Base-by-base conservation (phyloP, 53 echinoderm and acorn worm genomes). In the Hippasteria phrygiana region DNA sequence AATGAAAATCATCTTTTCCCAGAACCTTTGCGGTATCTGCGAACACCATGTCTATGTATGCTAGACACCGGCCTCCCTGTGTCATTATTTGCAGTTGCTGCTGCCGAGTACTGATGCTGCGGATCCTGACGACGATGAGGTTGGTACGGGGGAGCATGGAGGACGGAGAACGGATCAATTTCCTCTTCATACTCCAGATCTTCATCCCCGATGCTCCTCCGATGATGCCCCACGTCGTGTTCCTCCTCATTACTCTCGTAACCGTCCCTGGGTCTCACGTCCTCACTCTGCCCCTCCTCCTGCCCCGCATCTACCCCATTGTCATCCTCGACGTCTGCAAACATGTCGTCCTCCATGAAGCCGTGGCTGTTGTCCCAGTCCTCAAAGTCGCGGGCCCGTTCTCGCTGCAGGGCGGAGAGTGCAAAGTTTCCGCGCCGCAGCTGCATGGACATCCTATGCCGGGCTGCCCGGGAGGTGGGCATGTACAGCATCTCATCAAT, bases 391-490 rank as follows among this genome's bases (percentile, higher is more conserved):
- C 36, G 22, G 16, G 74, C 74, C 41, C 43, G 64, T n/a, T 87
- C 88, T 6, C 34, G 69, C 27, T 48, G 38, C n/a, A 85, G 35
- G 20, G 85, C 48, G 13, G 70, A 71, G 13, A 85, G 71, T 33
- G 85, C 85, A 36, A 85, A 85, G 85, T 85, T 85, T 13, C 85
- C 78, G n/a, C 77, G 88, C n/a, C 76, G 64, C 22, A 88, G 76
- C 69, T 66, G 88, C 48, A 43, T 41, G 3, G 77, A 56, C 47
- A 88, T 64, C 33, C 88, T 41, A 5, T 67, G 77, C 65, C 88
- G 54, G 2, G 88, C 77, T 12, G 88, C 88, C 22, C 76, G 65
- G 64, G 88, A 88, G 1, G 51, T 78, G 5, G 88, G 88, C 55
- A 33, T 50, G 69, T 40, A 78, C 2, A 88, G 71, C 85, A 85